Conservation (phyloP, 2,888 invertebrate genomes). For the Scaptomyza cyrtandrae region DNA sequence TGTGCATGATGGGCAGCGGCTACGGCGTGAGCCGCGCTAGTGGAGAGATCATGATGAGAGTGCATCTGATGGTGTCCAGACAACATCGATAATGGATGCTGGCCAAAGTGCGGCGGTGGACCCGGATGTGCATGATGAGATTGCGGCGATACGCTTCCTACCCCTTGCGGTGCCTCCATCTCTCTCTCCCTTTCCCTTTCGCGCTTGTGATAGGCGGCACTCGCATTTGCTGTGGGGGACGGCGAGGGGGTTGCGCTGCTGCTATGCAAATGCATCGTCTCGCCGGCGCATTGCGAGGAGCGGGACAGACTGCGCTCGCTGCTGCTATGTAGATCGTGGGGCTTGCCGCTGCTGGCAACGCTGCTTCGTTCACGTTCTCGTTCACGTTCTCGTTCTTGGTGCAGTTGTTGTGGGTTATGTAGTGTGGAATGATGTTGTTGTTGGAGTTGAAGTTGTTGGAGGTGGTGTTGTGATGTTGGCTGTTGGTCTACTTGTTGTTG, state of each 20-base stretch:
- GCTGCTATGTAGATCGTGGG: constrained; percentile 63
- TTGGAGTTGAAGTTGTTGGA: constrained; percentile 60
- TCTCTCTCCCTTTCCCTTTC: constrained; percentile 60
- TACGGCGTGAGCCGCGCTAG: constrained; percentile 47
- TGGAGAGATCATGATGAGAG: constrained; percentile 36
- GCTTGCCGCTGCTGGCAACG: constrained; percentile 46
- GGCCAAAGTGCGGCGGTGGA: constrained; percentile 74
- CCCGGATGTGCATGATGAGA: constrained; percentile 55
- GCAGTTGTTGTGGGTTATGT: constrained; percentile 66
- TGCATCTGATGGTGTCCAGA: constrained; percentile 59
- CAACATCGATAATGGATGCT: constrained; percentile 77
- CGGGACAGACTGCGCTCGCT: constrained; percentile 67
- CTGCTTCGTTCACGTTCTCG: constrained; percentile 32
- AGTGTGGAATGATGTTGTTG: constrained; percentile 69
- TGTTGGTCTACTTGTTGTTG: constrained; percentile 74
- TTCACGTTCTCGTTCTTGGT: constrained; percentile 62
- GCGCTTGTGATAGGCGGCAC: constrained; percentile 53
- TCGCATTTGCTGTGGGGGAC: constrained; percentile 57
- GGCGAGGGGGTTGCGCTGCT: constrained; percentile 65
- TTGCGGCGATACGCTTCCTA: constrained; percentile 62
- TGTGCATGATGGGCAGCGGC: constrained; percentile 72
- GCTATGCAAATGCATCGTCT: constrained; percentile 36
- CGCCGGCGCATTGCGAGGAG: constrained; percentile 60
- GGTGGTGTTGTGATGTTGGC: constrained; percentile 67
- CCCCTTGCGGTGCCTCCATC: constrained; percentile 49